Base-by-base conservation (phyloP, 2,888 invertebrate genomes). In the Candidula unifasciata region DNA sequence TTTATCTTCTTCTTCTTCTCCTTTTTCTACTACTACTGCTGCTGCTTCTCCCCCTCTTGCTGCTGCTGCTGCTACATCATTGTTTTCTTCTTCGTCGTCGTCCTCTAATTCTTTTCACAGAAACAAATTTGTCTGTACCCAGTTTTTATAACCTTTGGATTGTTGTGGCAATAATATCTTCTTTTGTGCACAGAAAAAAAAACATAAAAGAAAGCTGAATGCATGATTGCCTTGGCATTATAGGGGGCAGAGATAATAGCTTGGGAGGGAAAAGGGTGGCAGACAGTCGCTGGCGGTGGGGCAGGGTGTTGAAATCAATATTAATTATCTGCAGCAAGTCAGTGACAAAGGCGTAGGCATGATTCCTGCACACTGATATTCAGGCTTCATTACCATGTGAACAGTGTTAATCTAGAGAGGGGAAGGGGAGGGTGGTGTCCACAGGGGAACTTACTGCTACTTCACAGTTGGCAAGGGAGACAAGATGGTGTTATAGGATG, bases 241-340 rank as follows among this genome's bases (percentile, higher is more conserved):
- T 44, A 66, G 44, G 79, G 68, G 79, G 27, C 37, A 68, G 37
- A 68, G 37, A 27, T 79, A 79, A 79, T 79, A 68, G 66, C 66
- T n/a, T 66, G 79, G 66, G 30, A 66, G 66, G 44, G 66, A 35
- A 27, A 66, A 79, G n/a, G n/a, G n/a, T n/a, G n/a, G n/a, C n/a
- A n/a, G n/a, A n/a, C n/a, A n/a, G n/a, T n/a, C n/a, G n/a, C n/a
- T n/a, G n/a, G 66, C 66, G 44, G 44, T 79, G 66, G 66, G 66
- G 79, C n/a, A 27, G 35, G 79, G 37, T 44, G 24, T 52, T 68
- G 79, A 68, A 79, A 79, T 79, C 79, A 79, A 79, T 79, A 79
- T 79, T 79, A 79, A 79, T 79, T 66, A 79, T 79, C 66, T 66
- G 30, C 52, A 66, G 79, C 79, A 66, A 66, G 79, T 68, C 33